These are phyloP conservation scores for Desmophyllum pertusum DNA, from an alignment of 92 coral and sea anemone genomes.

Conservation along the genomic window DNA sequence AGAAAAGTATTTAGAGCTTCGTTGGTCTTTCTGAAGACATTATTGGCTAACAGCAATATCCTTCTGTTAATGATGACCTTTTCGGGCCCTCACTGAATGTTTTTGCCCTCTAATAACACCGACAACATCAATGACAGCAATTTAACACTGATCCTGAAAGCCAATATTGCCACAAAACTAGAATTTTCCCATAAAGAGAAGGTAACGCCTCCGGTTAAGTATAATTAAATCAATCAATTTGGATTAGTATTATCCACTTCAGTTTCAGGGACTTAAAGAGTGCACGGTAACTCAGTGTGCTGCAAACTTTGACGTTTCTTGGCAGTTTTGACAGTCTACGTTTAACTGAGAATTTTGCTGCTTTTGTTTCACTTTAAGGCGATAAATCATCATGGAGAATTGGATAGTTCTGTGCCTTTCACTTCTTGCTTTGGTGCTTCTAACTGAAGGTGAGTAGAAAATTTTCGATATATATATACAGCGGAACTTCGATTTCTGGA, in stretches of 20 bases:
- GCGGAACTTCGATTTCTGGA: too few relatives aligned
- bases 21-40: background rate
- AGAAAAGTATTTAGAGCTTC: background rate
- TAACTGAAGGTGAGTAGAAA: constrained; percentile 21
- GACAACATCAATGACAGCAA: constrained; percentile 18
- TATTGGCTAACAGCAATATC: background rate
- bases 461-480: background rate
- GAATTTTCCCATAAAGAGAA: constrained; percentile 9
- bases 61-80: background rate
- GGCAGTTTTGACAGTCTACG: too few relatives aligned
- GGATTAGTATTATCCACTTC: background rate
- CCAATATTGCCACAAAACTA: constrained; percentile 19
- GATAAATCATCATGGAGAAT: constrained; percentile 7
- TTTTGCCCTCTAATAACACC: constrained; percentile 5
- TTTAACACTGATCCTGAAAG: constrained; percentile 27
- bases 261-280: background rate
- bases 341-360: background rate
- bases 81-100: background rate
- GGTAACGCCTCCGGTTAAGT: constrained; percentile 10
- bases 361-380: constrained; percentile 1
- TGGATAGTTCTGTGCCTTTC: background rate
- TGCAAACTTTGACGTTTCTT: background rate
- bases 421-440: background rate
- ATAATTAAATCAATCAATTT: constrained; percentile 13
- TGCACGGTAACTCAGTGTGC: background rate